A percentile compares a stretch with the other conserved stretches of the same genome.
Conservation (phyloP, 2,888 invertebrate species). For the Aphodius granarius region DNA sequence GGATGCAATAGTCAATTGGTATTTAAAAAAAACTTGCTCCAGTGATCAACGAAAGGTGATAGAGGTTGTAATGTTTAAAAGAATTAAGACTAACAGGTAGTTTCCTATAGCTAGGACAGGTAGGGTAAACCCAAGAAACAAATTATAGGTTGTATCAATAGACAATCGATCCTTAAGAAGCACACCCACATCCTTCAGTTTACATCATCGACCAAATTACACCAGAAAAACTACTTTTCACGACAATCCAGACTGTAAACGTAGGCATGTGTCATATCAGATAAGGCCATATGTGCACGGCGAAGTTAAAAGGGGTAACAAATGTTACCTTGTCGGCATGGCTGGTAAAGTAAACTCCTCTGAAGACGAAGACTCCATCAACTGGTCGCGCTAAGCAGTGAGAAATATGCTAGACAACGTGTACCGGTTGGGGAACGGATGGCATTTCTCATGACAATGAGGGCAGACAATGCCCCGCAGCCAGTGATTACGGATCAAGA, state of each 20-base stretch:
- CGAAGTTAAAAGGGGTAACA: not conserved
- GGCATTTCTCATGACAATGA: constrained; percentile 34
- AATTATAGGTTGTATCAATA: not conserved
- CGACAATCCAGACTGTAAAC: not conserved
- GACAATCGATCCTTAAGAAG: not conserved
- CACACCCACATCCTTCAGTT: not conserved
- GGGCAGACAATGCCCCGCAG: constrained; percentile 32
- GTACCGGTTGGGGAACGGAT: constrained; percentile 5
- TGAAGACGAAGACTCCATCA: not conserved
- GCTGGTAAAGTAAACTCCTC: not conserved
- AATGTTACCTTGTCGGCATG: not conserved
- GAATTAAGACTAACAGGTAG: not conserved
- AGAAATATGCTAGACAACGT: constrained; percentile 22
- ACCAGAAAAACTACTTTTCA: not conserved
- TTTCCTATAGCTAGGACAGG: not conserved
- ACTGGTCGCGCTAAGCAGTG: constrained; percentile 12
- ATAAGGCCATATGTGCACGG: not conserved
- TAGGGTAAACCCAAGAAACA: not conserved
- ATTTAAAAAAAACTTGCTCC: too few species aligned
- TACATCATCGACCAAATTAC: not conserved
- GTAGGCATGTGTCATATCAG: not conserved
- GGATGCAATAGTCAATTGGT: too few species aligned
- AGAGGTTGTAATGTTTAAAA: too few species aligned
- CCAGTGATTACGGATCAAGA: constrained; percentile 30
- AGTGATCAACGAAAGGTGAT: too few species aligned